Conservation (phyloP, 2,113 vertebrate species). For the Echinops telfairi region DNA sequence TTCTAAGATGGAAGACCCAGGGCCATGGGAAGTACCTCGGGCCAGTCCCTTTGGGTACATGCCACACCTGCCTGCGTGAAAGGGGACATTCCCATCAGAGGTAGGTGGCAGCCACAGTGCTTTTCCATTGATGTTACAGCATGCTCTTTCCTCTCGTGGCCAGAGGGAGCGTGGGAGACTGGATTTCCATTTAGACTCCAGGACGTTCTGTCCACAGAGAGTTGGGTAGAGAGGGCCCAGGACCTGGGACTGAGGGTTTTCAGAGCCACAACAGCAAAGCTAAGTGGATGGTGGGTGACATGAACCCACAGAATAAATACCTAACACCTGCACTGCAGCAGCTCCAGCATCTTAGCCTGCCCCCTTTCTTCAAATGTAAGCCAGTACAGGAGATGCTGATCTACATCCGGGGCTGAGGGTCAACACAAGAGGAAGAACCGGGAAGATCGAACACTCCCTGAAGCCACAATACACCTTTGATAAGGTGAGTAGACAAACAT, state of each 20-base stretch:
- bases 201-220: too few relatives aligned
- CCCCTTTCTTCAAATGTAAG: too few relatives aligned
- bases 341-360: too few relatives aligned
- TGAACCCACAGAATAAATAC: neutral
- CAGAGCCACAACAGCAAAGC: neutral
- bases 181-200: too few relatives aligned
- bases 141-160: neutral
- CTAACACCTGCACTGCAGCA: neutral
- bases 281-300: neutral
- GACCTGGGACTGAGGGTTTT: neutral
- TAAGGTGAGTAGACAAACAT: neutral
- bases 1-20: constrained; percentile 5
- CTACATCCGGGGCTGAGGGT: neutral
- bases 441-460: neutral
- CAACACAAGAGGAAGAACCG: neutral
- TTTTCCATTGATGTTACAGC: neutral
- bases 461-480: neutral
- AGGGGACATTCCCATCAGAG: neutral
- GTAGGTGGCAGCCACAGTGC: neutral
- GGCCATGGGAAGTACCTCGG: neutral
- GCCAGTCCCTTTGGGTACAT: neutral
- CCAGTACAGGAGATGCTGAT: neutral
- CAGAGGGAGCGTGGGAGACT: neutral
- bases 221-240: neutral
- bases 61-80: neutral